These are phyloP conservation scores for Sphenodon punctatus DNA, from an alignment of 2,797 vertebrate species.

Conservation along the genomic window DNA sequence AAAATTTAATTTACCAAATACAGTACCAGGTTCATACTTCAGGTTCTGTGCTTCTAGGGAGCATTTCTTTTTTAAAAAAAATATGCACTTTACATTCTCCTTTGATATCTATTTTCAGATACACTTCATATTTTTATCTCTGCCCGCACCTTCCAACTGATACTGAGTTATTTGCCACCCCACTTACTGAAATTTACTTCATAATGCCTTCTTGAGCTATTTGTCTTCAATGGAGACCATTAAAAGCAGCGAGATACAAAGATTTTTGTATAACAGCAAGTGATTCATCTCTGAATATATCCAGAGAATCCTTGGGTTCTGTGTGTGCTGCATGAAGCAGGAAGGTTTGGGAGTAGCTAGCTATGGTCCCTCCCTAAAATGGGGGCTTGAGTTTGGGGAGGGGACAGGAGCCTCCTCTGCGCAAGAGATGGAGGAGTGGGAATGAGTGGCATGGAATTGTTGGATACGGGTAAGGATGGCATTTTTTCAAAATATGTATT, in stretches of 20 bases:
- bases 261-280: background rate
- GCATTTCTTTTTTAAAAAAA: conserved; percentile 2
- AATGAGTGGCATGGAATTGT: too few relatives aligned
- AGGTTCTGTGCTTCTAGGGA: conserved; percentile 44
- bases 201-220: background rate
- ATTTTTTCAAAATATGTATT: too few relatives aligned
- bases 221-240: background rate
- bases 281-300: background rate
- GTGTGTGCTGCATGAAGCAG: background rate
- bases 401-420: too few relatives aligned
- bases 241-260: background rate
- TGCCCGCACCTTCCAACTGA: conserved; percentile 15
- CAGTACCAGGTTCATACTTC: conserved; percentile 16
- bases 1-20: conserved; percentile 70
- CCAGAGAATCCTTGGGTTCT: background rate
- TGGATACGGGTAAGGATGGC: too few relatives aligned
- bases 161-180: conserved; percentile 8
- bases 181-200: background rate
- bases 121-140: background rate
- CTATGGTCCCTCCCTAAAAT: too few relatives aligned
- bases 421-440: too few relatives aligned
- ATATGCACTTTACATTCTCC: conserved; percentile 16
- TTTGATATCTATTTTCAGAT: conserved; percentile 39
- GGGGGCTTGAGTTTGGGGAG: background rate
- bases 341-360: too few relatives aligned